Evolutionary conservation across 2,797 vertebrate genomes (phyloP).

Genomic region (Sebastes flavidus): DNA sequence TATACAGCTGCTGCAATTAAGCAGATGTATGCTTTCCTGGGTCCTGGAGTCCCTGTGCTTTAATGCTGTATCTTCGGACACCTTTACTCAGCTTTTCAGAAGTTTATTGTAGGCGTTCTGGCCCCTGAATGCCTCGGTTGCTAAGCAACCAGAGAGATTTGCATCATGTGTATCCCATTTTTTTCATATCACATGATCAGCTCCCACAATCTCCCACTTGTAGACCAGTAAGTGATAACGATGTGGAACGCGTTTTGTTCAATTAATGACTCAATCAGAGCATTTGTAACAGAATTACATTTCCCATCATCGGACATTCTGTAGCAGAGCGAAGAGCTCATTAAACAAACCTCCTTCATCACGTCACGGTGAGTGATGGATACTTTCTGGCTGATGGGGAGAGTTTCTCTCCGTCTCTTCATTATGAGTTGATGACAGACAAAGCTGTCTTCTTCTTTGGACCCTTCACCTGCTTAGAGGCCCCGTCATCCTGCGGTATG

Average conservation of each 20-base stretch:
- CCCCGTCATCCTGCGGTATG: slow-evolving; percentile 22
- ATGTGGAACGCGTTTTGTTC: neutral
- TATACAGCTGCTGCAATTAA: neutral
- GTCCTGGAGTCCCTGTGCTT: neutral
- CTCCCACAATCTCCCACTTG: neutral
- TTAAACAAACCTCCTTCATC: slow-evolving; percentile 45
- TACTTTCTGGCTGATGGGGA: slow-evolving; percentile 22
- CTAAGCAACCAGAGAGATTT: neutral
- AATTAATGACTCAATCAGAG: neutral
- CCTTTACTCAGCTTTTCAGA: neutral
- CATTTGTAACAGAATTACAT: slow-evolving; percentile 4
- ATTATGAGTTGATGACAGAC: slow-evolving; percentile 64
- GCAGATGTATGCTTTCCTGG: neutral
- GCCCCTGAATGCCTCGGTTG: neutral
- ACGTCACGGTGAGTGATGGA: slow-evolving; percentile 39
- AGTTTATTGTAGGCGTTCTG: neutral
- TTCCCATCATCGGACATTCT: slow-evolving; percentile 12
- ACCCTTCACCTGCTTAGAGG: slow-evolving; percentile 13
- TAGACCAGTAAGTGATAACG: neutral
- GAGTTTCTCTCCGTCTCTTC: slow-evolving; percentile 42
- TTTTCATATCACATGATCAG: neutral
- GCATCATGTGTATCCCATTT: neutral
- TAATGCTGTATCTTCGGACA: neutral
- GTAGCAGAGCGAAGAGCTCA: slow-evolving; percentile 8
- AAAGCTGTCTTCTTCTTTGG: slow-evolving; percentile 32